Base-by-base conservation (phyloP, 1,140 invertebrate genomes). In the Helicoverpa armigera region DNA sequence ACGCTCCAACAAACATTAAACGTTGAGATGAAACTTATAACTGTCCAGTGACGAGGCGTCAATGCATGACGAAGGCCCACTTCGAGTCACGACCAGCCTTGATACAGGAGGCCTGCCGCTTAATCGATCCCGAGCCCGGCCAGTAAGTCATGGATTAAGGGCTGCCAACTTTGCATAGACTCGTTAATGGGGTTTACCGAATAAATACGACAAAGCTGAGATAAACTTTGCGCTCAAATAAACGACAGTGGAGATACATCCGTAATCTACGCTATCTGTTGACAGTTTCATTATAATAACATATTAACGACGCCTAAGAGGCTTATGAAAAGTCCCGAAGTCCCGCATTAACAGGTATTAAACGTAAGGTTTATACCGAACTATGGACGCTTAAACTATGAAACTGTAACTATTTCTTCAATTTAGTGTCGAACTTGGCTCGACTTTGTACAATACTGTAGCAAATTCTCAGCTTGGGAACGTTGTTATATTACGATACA, bases 61-160 rank as follows among this genome's bases (percentile, higher is more conserved):
- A 76, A 51, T 23, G 18, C 58, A 51, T 67, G 75, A 63, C 50
- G 60, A 67, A 72, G 75, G 70, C 13, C 43, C 50, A n/a, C 60
- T 83, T 81, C 78, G 79, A 78, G 43, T 16, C 56, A 43, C 70
- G 75, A 50, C 74, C 78, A 53, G 69, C 79, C 58, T 29, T 18
- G 79, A 43, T 54, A 65, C 18, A 50, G 53, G 35, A 81, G 69
- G 73, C 50, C 29, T 72, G 73, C 76, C 70, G 65, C 35, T 56
- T 80, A 83, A 83, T 83, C 82, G 77, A 85, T 83, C 73, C 69
- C 5, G 69, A 54, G 18, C 76, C 75, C 69, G 29, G 29, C 50
- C 56, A 72, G 79, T 72, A 81, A 79, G 76, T 63, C 78, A 61
- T 43, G 69, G 78, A 72, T 80, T 73, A 80, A 73, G 29, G 67